These are phyloP conservation scores for Lutjanus argentimaculatus DNA, from an alignment of 2,797 vertebrate genomes.

Conservation along the genomic window DNA sequence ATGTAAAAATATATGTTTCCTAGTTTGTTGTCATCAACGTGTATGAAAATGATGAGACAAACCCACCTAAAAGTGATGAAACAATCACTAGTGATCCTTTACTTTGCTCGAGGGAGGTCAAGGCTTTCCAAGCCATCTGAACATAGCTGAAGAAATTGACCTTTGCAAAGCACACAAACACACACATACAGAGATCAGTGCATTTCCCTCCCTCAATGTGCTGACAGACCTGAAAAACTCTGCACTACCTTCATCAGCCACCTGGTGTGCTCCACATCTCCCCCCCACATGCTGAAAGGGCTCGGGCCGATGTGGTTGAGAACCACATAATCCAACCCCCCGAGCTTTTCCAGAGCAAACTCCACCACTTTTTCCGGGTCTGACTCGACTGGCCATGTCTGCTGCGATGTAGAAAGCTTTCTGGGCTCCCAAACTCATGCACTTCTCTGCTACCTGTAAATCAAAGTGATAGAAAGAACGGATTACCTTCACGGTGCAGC, in stretches of 20 bases:
- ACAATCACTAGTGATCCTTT: constrained; percentile 89
- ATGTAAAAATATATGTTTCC: not conserved
- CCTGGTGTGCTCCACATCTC: constrained; percentile 83
- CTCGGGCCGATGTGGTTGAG: constrained; percentile 89
- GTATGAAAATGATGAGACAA: not conserved
- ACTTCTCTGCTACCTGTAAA: constrained; percentile 88
- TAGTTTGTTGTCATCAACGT: not conserved
- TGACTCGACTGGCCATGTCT: constrained; percentile 87
- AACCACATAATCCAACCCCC: constrained; percentile 90
- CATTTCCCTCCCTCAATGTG: not conserved
- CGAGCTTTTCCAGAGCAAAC: constrained; percentile 89
- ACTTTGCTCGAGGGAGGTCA: constrained; percentile 86
- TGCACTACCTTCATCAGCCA: constrained; percentile 91
- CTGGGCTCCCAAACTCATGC: constrained; percentile 88
- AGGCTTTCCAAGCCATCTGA: constrained; percentile 86
- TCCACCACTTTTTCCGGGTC: constrained; percentile 87
- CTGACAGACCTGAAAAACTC: not conserved
- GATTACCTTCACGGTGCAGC: not conserved
- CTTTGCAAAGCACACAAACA: constrained; percentile 72
- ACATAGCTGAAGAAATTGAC: constrained; percentile 94
- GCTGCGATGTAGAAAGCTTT: constrained; percentile 86
- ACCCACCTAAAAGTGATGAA: constrained; percentile 90
- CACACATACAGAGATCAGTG: constrained; percentile 16
- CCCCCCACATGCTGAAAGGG: constrained; percentile 86
- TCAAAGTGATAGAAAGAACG: not conserved